These are phyloP conservation scores for Austrolebias charrua DNA, from an alignment of 2,797 vertebrate species.

Conservation along the genomic window DNA sequence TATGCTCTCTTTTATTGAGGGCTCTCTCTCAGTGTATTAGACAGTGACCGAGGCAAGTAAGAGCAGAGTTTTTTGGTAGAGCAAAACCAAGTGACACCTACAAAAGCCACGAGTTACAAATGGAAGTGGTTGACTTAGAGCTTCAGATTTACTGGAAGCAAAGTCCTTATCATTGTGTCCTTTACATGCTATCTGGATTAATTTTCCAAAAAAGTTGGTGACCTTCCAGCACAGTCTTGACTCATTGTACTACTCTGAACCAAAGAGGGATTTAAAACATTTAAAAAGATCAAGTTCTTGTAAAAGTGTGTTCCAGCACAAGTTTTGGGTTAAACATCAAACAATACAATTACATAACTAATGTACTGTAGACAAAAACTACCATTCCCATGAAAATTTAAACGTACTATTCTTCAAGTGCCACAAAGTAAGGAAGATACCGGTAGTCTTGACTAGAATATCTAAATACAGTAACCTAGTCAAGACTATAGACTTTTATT, in stretches of 20 bases:
- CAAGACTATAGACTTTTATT: too few relatives aligned
- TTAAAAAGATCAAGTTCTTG: conserved; percentile 26
- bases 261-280: conserved; percentile 46
- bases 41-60: conserved; percentile 52
- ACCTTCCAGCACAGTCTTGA: conserved; percentile 35
- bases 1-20: not conserved
- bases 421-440: too few relatives aligned
- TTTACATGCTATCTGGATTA: conserved; percentile 44
- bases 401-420: not conserved
- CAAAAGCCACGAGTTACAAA: conserved; percentile 50
- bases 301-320: conserved; percentile 16
- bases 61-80: conserved; percentile 63
- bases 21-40: not conserved
- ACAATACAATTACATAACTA: not conserved
- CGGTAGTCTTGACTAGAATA: too few relatives aligned
- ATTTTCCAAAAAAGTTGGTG: conserved; percentile 38
- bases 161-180: conserved; percentile 22
- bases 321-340: conserved; percentile 4
- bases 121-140: conserved; percentile 52
- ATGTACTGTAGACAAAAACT: not conserved
- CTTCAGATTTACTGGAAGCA: conserved; percentile 26
- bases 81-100: conserved; percentile 29
- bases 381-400: not conserved
- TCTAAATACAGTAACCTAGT: too few relatives aligned
- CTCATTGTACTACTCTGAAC: conserved; percentile 35